Conservation (phyloP, 2,113 vertebrate species). For the Pteronura brasiliensis region DNA sequence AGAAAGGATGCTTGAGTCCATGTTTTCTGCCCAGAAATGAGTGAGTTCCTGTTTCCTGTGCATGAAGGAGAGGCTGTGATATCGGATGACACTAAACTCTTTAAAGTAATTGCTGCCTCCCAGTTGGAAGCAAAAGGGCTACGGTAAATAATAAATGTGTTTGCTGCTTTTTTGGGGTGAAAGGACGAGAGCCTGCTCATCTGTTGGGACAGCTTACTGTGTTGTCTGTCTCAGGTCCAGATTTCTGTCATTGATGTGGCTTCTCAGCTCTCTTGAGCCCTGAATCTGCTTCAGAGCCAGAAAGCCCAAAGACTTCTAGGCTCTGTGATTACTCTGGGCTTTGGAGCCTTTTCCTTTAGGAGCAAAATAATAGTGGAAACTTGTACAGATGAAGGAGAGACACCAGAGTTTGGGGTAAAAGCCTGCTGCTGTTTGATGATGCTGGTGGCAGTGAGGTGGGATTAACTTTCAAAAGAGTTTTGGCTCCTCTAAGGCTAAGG, state of each 20-base stretch:
- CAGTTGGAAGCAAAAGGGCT: constrained; percentile 46
- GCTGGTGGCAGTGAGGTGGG: neutral
- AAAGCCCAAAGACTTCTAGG: constrained; percentile 9
- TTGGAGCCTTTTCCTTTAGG: neutral
- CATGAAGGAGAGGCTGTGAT: constrained; percentile 44
- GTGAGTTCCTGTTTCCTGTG: constrained; percentile 60
- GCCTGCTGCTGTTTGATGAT: neutral
- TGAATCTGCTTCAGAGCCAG: neutral
- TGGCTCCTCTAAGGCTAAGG: neutral
- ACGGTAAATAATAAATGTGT: constrained; percentile 65
- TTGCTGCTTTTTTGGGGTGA: constrained; percentile 44
- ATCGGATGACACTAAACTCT: constrained; percentile 62
- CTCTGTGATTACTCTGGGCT: constrained; percentile 41
- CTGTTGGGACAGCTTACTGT: constrained; percentile 15
- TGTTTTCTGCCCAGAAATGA: constrained; percentile 18
- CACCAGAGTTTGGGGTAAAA: neutral
- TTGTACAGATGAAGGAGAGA: neutral
- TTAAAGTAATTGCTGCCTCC: constrained; percentile 41
- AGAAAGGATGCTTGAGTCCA: constrained; percentile 53
- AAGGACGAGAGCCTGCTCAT: constrained; percentile 18
- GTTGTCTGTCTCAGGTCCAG: neutral
- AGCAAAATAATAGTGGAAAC: neutral
- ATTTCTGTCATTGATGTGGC: neutral
- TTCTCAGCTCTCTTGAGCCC: neutral
- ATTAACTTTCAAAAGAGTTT: neutral